phyloP scores from a whole-genome alignment of 2,888 invertebrate species.

The Nephrotoma guestfalica region DNA sequence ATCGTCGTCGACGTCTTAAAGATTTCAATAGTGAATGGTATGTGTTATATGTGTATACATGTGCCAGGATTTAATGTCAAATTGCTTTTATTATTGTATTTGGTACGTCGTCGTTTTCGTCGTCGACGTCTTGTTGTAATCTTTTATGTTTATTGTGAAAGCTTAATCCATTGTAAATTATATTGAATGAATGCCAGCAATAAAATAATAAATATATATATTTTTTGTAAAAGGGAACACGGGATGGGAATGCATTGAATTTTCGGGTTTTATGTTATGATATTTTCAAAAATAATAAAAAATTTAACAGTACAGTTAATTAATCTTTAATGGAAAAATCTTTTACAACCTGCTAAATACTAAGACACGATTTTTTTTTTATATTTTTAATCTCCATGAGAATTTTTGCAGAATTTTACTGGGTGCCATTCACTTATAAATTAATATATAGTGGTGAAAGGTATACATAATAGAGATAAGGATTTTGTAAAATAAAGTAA shows the following conservation, averaged over 20 bases:
- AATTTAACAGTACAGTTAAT: background rate
- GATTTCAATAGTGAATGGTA: background rate
- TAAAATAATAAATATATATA: background rate
- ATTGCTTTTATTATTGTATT: background rate
- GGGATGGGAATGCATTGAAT: background rate
- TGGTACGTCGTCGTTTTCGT: background rate
- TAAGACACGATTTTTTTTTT: background rate
- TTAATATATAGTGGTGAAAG: background rate
- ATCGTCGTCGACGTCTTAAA: background rate
- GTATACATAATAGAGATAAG: background rate
- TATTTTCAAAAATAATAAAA: background rate
- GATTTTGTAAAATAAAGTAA: background rate
- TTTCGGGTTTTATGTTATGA: background rate
- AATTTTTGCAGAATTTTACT: background rate
- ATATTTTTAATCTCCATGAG: background rate
- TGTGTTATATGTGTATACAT: background rate
- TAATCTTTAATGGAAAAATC: background rate
- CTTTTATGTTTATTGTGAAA: background rate
- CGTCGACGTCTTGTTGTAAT: background rate
- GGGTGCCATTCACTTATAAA: background rate
- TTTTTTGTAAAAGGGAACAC: background rate
- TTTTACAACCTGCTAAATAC: background rate
- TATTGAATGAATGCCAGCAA: background rate
- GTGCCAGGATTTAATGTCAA: background rate
- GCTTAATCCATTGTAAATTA: background rate